These are phyloP conservation scores for Melieria omissa DNA, from an alignment of 2,888 invertebrate genomes.

Conservation along the genomic window DNA sequence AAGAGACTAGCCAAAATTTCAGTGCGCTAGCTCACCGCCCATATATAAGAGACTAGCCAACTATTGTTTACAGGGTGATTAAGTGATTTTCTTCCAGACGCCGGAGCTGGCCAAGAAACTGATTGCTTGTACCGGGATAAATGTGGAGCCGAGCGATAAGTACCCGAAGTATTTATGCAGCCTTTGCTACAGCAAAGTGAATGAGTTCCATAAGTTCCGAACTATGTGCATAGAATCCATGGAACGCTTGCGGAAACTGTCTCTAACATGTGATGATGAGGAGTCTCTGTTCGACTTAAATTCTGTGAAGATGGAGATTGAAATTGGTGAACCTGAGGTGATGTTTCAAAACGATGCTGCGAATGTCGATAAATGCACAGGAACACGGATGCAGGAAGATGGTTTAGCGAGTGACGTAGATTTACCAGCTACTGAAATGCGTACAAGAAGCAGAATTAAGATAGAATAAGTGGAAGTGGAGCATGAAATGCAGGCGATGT, in stretches of 20 bases:
- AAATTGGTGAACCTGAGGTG: neutral
- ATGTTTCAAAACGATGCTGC: neutral
- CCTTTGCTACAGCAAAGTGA: conserved; percentile 41
- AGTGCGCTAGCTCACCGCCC: too few species aligned
- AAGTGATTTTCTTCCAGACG: conserved; percentile 37
- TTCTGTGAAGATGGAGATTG: neutral
- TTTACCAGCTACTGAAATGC: too few species aligned
- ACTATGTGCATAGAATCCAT: conserved; percentile 44
- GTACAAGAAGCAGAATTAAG: too few species aligned
- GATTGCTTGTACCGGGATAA: conserved; percentile 49
- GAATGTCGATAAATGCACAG: too few species aligned
- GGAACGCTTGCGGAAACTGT: conserved; percentile 23
- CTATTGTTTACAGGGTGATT: too few species aligned
- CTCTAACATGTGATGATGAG: neutral
- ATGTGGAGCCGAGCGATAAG: conserved; percentile 43
- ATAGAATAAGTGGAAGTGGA: too few species aligned
- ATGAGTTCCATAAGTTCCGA: conserved; percentile 46
- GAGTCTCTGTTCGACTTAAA: neutral
- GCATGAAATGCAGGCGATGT: too few species aligned
- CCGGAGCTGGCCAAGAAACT: conserved; percentile 52
- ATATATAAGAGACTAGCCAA: too few species aligned
- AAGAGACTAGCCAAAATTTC: too few species aligned
- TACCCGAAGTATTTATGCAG: conserved; percentile 45
- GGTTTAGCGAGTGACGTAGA: too few species aligned
- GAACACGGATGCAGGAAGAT: too few species aligned